Conservation (phyloP, 2,113 vertebrate genomes). For the Melospiza melodia region DNA sequence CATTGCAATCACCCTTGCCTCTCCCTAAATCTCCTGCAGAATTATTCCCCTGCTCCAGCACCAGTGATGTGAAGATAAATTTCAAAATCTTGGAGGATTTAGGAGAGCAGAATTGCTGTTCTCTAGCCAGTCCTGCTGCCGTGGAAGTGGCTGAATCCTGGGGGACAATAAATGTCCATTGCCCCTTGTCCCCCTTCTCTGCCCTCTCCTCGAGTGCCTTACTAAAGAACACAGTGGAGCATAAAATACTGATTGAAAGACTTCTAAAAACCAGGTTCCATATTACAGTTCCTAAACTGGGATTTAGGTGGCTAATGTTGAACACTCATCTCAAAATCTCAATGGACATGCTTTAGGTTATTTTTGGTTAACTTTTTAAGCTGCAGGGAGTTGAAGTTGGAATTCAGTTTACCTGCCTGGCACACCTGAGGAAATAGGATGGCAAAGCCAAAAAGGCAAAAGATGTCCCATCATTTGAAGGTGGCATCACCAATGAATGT, state of each 20-base stretch:
- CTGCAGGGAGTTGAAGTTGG: background rate
- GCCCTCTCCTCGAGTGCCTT: rapidly evolving
- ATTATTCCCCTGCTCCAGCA: background rate
- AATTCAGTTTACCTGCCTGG: constrained; percentile 40
- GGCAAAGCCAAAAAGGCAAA: background rate
- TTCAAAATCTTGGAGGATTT: background rate
- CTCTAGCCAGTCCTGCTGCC: background rate
- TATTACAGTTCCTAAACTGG: background rate
- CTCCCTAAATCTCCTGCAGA: background rate
- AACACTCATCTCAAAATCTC: background rate
- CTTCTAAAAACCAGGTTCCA: background rate
- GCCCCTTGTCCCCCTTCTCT: background rate
- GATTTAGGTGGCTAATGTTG: background rate
- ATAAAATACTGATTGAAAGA: background rate
- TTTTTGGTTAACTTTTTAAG: background rate
- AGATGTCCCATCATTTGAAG: background rate
- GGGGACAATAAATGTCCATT: background rate
- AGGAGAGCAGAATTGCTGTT: background rate
- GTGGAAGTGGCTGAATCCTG: background rate
- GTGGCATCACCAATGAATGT: background rate
- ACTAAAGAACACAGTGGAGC: background rate
- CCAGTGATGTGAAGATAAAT: background rate
- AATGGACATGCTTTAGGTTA: background rate
- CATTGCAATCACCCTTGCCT: background rate
- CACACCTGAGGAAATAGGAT: background rate